Evolutionary conservation across 2,113 vertebrate genomes (phyloP).

Genomic region (Thermophis baileyi): DNA sequence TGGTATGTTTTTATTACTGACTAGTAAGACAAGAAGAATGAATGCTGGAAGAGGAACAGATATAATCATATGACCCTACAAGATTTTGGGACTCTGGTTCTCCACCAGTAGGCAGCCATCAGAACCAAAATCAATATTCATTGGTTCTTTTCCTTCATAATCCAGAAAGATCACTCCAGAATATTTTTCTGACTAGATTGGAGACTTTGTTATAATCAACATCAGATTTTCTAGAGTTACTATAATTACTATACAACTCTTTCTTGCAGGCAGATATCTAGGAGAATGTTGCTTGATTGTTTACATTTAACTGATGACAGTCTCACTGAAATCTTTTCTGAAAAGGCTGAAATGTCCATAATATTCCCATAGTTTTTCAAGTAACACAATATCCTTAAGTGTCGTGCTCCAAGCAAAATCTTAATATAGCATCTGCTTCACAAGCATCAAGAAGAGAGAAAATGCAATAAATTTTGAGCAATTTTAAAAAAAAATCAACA

Average conservation of each 20-base stretch:
- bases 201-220: neutral
- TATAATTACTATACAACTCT: neutral
- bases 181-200: neutral
- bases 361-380: neutral
- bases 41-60: neutral
- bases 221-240: neutral
- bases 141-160: neutral
- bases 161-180: neutral
- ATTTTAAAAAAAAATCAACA: neutral
- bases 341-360: neutral
- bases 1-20: neutral
- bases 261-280: neutral
- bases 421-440: constrained; percentile 12
- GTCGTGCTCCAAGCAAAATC: neutral
- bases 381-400: neutral
- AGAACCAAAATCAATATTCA: neutral
- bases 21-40: neutral
- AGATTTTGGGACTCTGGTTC: neutral
- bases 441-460: constrained; percentile 36
- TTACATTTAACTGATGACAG: neutral
- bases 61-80: neutral
- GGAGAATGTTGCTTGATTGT: neutral
- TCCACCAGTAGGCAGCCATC: neutral
- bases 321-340: neutral
- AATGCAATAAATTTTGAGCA: neutral